Evolutionary conservation across 2,113 vertebrate species (phyloP).

Genomic region (Isurus oxyrinchus): DNA sequence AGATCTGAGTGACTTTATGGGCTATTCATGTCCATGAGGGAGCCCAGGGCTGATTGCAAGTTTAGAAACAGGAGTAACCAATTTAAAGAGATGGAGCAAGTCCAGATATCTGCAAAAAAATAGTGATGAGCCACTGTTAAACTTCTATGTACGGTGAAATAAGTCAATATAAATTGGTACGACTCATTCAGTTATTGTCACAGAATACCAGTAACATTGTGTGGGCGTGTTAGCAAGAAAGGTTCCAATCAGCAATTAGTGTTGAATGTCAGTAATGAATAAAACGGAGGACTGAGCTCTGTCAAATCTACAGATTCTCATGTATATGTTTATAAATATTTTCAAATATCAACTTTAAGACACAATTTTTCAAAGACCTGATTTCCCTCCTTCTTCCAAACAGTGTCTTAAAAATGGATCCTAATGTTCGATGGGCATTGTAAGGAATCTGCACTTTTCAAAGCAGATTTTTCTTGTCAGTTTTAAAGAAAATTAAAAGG

Average conservation of each 20-base stretch:
- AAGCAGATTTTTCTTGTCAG: background rate
- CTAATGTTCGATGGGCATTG: background rate
- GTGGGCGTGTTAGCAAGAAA: background rate
- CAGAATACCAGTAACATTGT: background rate
- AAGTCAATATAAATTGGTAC: background rate
- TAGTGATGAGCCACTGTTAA: background rate
- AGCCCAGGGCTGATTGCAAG: background rate
- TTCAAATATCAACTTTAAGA: background rate
- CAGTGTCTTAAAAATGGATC: background rate
- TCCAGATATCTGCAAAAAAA: background rate
- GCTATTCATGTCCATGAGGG: background rate
- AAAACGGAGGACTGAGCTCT: background rate
- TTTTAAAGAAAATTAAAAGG: background rate
- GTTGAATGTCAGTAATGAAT: background rate
- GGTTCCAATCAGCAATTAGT: background rate
- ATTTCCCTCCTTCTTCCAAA: background rate
- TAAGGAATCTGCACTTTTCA: background rate
- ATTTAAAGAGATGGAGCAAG: background rate
- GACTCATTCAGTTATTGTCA: background rate
- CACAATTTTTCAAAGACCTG: background rate
- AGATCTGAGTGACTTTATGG: background rate
- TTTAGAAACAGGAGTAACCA: background rate
- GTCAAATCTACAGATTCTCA: too few species aligned
- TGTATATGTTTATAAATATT: too few species aligned
- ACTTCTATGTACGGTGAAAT: background rate